Base-by-base conservation (phyloP, 2,113 vertebrate genomes). In the Poeciliopsis occidentalis region DNA sequence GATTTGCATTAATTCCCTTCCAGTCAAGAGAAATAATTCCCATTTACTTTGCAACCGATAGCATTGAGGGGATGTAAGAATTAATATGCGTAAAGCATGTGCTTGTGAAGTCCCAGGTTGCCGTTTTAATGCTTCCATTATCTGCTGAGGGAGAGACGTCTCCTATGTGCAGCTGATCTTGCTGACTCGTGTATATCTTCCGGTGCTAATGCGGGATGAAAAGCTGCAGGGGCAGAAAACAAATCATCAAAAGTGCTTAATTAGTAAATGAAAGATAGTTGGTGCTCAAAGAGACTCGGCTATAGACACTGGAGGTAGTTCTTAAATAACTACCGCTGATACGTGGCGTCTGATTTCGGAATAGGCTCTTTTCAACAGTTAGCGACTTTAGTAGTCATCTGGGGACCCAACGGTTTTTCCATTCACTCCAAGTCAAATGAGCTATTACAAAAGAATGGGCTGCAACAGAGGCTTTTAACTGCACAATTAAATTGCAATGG, bases 401-500 rank as follows among this genome's bases (percentile, higher is more conserved):
- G 88, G 86, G 86, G 85, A 85, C 71, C 73, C 64, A 47, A 80
- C 70, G 74, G 75, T 85, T 70, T 93, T 91, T 90, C 82, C 83
- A 76, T 88, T 85, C 77, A 80, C 69, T 83, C 72, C 64, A 68
- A 86, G 82, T 91, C 76, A 76, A 90, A 88, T 80, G 87, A 92
- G 89, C 87, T 87, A 89, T 90, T 90, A 85, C 82, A 82, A 75
- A 87, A 89, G 78, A 84, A 80, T 17, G 74, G 81, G 84, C 87
- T 85, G 85, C 85, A 84, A 86, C 74, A 32, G 62, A 81, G 79
- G 79, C 89, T 71, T 93, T 94, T 94, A 94, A 93, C 87, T 80
- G 92, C 85, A 87, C 91, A 89, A 92, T 94, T 93, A 93, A 93
- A 93, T 86, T 91, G 83, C 90, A 93, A 89, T 89, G 79, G 92